Conservation (phyloP, 2,888 invertebrate genomes). For the Agriopis aurantiaria region DNA sequence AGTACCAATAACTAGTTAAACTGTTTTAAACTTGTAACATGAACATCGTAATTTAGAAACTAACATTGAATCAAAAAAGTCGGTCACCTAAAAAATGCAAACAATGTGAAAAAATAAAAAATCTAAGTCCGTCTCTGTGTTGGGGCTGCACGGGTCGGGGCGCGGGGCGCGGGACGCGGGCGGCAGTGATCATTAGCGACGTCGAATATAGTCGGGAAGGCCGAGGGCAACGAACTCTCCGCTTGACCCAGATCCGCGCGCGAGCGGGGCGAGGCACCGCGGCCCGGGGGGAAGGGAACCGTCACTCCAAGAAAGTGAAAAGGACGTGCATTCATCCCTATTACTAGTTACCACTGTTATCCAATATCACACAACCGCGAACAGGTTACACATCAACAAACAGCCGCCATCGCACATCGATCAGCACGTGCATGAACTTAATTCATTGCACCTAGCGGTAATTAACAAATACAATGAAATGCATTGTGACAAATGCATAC, state of each 20-base stretch:
- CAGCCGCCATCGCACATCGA: constrained; percentile 17
- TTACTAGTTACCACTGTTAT: constrained; percentile 44
- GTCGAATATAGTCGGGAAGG: constrained; percentile 85
- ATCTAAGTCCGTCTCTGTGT: constrained; percentile 61
- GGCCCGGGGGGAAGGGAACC: constrained; percentile 41
- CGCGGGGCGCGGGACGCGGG: constrained; percentile 48
- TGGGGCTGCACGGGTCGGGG: constrained; percentile 48
- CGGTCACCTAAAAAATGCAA: constrained; percentile 30
- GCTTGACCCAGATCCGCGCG: constrained; percentile 80
- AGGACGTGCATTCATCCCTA: constrained; percentile 66
- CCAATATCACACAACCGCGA: constrained; percentile 36
- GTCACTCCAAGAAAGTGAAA: constrained; percentile 79
- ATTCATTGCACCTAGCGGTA: constrained; percentile 21
- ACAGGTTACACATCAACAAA: constrained; percentile 32
- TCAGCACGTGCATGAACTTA: constrained; percentile 36
- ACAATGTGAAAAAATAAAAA: constrained; percentile 36
- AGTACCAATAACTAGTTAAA: neutral
- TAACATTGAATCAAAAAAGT: constrained; percentile 26
- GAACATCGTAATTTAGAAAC: constrained; percentile 19
- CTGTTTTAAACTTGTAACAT: constrained; percentile 19
- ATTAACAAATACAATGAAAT: constrained; percentile 37
- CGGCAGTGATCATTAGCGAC: constrained; percentile 76
- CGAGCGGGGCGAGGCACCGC: constrained; percentile 53
- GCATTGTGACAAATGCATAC: constrained; percentile 36
- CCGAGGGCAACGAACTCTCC: constrained; percentile 86